These are phyloP conservation scores for Otolemur crassicaudatus DNA, from an alignment of 2,797 vertebrate genomes.

Conservation along the genomic window DNA sequence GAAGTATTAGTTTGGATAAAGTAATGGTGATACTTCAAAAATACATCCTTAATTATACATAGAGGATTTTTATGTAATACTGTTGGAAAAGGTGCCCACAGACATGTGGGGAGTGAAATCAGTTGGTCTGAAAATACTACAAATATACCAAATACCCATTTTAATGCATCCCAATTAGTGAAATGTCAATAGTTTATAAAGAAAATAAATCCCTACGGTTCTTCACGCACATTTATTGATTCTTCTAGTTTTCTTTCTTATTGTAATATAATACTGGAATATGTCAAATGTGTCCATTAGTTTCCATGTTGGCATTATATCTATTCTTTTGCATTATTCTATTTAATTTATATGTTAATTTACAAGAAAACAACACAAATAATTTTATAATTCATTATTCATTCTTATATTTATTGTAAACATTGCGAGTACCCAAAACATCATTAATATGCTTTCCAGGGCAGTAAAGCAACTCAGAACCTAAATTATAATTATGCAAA, in stretches of 20 bases:
- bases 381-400: background rate
- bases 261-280: background rate
- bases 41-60: background rate
- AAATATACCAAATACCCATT: conserved; percentile 27
- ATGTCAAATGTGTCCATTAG: background rate
- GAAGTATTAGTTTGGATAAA: background rate
- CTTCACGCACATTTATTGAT: conserved; percentile 32
- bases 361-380: background rate
- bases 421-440: background rate
- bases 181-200: background rate
- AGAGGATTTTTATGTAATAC: conserved; percentile 27
- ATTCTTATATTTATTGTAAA: background rate
- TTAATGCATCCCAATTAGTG: conserved; percentile 21
- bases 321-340: background rate
- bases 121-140: conserved; percentile 25
- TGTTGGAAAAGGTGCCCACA: background rate
- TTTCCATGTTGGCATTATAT: background rate
- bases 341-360: conserved; percentile 3
- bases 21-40: conserved; percentile 36
- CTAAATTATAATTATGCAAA: conserved; percentile 18
- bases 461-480: background rate
- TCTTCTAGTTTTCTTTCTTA: background rate
- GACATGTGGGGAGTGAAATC: conserved; percentile 4
- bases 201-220: conserved; percentile 50
- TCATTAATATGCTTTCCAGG: background rate